Evolutionary conservation across 2,113 vertebrate species (phyloP).

Genomic region (Chloebia gouldiae): DNA sequence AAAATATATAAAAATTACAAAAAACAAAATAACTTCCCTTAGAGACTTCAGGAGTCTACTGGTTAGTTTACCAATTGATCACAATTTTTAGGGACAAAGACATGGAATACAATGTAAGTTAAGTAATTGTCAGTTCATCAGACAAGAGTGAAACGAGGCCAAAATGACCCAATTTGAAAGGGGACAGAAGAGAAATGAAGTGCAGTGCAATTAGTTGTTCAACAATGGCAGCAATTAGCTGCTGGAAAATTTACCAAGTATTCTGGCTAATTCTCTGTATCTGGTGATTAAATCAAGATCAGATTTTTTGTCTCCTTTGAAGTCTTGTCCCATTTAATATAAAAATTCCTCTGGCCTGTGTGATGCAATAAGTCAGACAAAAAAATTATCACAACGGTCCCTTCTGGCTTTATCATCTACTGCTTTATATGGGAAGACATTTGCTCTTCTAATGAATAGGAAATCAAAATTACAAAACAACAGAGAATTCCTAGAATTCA

Average conservation of each 20-base stretch:
- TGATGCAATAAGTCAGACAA: not conserved
- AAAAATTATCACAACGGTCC: not conserved
- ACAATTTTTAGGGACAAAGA: not conserved
- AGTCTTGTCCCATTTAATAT: not conserved
- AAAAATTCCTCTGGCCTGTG: constrained; percentile 7
- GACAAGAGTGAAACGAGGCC: not conserved
- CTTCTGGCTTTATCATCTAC: not conserved
- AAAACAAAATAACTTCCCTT: not conserved
- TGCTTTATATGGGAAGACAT: not conserved
- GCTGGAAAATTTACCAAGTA: constrained; percentile 3
- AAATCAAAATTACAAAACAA: constrained; percentile 3
- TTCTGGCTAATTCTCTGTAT: not conserved
- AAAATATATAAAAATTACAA: not conserved
- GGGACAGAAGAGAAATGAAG: not conserved
- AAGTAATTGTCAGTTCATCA: not conserved
- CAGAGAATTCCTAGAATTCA: not conserved
- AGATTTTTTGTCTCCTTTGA: constrained; percentile 15
- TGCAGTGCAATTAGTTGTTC: constrained; percentile 11
- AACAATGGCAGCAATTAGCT: constrained; percentile 34
- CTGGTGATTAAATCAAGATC: constrained; percentile 10
- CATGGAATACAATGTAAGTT: not conserved
- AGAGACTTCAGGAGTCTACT: not conserved
- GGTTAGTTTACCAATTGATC: not conserved
- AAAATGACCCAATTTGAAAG: constrained; percentile 1
- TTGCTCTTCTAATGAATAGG: not conserved